Evolutionary conservation across 2,888 invertebrate species (phyloP), one percentile per base, ranked within the genome.

Genomic region (Calameuta idolon): DNA sequence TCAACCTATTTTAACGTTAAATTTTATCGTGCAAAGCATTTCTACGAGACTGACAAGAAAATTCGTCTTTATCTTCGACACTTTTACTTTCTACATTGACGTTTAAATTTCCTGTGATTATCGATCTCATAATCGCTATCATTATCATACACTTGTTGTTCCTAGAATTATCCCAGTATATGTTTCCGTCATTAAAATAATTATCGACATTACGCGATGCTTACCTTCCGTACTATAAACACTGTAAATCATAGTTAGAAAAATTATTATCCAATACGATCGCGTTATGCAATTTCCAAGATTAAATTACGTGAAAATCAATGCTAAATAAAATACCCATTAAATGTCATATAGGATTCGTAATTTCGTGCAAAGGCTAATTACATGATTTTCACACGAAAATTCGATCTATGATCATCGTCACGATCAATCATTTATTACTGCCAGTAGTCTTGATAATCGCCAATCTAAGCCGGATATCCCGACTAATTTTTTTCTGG

Each of bases 141-240:
- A 55, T 55, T 55, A 55, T 55, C 9, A 80, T 81, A 85, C 83
- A 85, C 83, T 85, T 83, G 84, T 82, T 82, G 78, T 80, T 80
- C 74, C 79, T 81, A 80, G 80, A 81, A 86, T 84, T 82, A 84
- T 84, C 82, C 79, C 79, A 80, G 77, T 81, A 83, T 82, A 79
- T 79, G 83, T 81, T 83, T 81, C 82, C 82, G 80, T 83, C 81
- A 85, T 84, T 84, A 82, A 81, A 78, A 82, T 83, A 83, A 85
- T 84, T 83, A 85, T 82, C 84, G 81, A 79, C 80, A 79, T 84
- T 23, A 55, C 55, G 23, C 9, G 55, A 9, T 55, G 23, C 55
- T 55, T 9, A 23, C 23, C 23, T 55, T 55, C 55, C 9, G 9
- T 23, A 55, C 55, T 55, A 5, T 23, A 0, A 9, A 55, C 55